Conservation (phyloP, 1,140 invertebrate species). For the Elysia chlorotica region DNA sequence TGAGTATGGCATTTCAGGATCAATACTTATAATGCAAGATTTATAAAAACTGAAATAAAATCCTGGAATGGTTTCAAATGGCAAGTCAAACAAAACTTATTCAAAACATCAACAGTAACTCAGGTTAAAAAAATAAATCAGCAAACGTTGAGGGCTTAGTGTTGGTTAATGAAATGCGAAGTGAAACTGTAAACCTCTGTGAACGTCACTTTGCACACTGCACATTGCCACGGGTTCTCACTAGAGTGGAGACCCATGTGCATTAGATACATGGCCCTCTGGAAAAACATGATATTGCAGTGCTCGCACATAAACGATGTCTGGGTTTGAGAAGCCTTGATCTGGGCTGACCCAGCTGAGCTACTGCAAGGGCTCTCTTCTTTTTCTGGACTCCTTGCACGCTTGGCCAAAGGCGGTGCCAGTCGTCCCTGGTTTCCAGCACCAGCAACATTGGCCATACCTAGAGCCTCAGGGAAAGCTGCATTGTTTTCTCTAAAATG, state of each 20-base stretch:
- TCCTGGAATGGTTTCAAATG: not conserved
- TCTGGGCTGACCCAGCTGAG: not conserved
- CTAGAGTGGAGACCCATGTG: constrained; percentile 35
- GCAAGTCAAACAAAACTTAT: not conserved
- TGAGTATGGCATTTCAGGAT: not conserved
- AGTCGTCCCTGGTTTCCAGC: not conserved
- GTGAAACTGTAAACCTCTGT: constrained; percentile 42
- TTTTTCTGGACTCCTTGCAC: not conserved
- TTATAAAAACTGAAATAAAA: not conserved
- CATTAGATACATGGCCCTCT: constrained; percentile 40
- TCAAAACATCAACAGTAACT: not conserved
- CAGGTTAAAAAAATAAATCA: not conserved
- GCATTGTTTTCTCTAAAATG: not conserved
- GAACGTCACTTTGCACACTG: constrained; percentile 29
- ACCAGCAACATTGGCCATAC: too few relatives aligned
- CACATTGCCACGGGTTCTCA: constrained; percentile 34
- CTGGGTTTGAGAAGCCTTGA: constrained; percentile 16
- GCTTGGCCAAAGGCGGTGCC: not conserved
- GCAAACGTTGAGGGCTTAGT: too few relatives aligned
- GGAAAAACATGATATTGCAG: constrained; percentile 40
- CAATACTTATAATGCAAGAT: not conserved
- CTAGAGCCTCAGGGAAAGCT: not conserved
- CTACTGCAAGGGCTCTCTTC: constrained; percentile 13
- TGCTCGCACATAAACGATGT: constrained; percentile 29
- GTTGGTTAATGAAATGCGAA: constrained; percentile 42